These are phyloP conservation scores for Percopsis omiscomaycus DNA, from an alignment of 2,797 vertebrate species.

Conservation along the genomic window DNA sequence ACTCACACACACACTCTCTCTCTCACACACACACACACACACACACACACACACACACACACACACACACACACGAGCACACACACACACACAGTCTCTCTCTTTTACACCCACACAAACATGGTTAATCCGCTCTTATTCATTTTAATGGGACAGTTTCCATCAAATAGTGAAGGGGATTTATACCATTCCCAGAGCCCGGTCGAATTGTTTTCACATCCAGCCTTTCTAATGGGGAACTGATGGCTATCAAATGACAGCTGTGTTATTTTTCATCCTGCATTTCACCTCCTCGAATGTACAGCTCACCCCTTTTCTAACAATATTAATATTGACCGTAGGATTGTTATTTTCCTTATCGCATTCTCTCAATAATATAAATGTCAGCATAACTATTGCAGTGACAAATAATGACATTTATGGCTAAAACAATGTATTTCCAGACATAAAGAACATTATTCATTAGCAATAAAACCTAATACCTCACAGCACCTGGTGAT, in stretches of 20 bases:
- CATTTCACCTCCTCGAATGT: constrained; percentile 32
- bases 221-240: constrained; percentile 27
- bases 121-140: constrained; percentile 54
- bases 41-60: constrained; percentile 7
- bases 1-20: constrained; percentile 11
- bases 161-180: constrained; percentile 28
- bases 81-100: constrained; percentile 7
- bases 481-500: constrained; percentile 11
- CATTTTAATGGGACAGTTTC: constrained; percentile 70
- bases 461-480: constrained; percentile 29
- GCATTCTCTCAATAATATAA: constrained; percentile 73
- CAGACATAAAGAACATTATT: constrained; percentile 59
- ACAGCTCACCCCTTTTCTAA: constrained; percentile 30
- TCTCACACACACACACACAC: background rate
- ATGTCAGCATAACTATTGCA: constrained; percentile 58
- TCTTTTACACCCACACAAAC: background rate
- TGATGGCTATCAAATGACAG: constrained; percentile 2
- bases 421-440: constrained; percentile 54
- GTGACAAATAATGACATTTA: constrained; percentile 68
- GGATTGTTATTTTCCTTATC: constrained; percentile 68
- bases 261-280: constrained; percentile 26
- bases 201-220: constrained; percentile 56
- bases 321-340: constrained; percentile 58
- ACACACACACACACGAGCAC: constrained; percentile 12
- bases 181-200: constrained; percentile 35